Evolutionary conservation across 1,140 invertebrate species (phyloP), one percentile per base, ranked within the genome.

Genomic region (Lethrus apterus): DNA sequence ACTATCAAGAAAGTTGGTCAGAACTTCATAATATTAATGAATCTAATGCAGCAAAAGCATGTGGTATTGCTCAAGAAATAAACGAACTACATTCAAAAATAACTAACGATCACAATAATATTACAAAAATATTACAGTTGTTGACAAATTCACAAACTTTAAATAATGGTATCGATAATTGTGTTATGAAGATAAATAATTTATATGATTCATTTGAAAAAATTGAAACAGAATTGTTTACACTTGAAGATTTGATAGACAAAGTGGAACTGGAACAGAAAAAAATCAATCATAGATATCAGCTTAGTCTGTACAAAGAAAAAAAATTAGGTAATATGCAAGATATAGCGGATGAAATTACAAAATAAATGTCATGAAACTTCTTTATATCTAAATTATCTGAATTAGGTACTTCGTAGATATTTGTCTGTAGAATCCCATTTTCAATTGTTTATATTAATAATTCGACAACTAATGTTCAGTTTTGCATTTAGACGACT

Each of bases 1-100:
- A 77, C 51, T 84, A 78, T 63, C 79, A 83, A 58, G 62, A 72
- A 21, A 67, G 76, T 36, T 85, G 82, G 82, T 72, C 71, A 51
- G 74, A 79, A 48, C 50, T 84, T 11, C 80, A 83, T 51, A 63
- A 73, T 41, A 59, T 76, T 10, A 74, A 76, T 26, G 78, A 83
- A 58, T 69, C 76, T 44, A 83, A 81, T 68, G 75, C 78, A 2
- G 65, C 66, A 46, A 70, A 70, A 54, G 76, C 77, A 13, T 70
- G 75, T 58, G 63, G 71, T 62, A 71, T 76, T 1, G 79, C 81
- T 63, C 57, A 63, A n/a, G 47, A 74, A 10, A 77, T 83, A 51
- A 59, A 63, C 2, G 64, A 59, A 11, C 64, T 83, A 31, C 71
- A 77, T 56, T 62, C 68, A 36, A 73, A 71, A 57, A 67, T 77